phyloP scores from a whole-genome alignment of 2,113 vertebrate genomes.

The Heteronetta atricapilla region DNA sequence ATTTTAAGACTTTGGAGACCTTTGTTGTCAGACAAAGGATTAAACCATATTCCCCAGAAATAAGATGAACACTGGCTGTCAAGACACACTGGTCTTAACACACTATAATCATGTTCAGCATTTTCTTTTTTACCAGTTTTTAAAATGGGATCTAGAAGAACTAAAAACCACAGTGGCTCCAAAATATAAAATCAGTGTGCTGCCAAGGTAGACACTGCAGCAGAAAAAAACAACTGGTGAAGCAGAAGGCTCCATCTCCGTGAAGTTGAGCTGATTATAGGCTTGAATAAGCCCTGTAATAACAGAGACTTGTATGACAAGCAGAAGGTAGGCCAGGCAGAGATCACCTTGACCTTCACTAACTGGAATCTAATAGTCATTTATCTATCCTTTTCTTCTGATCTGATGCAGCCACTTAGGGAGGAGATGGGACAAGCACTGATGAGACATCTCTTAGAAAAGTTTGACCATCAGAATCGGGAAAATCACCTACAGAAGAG shows the following conservation, averaged over 20 bases:
- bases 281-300: slow-evolving; percentile 37
- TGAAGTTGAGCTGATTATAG: slow-evolving; percentile 10
- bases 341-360: slow-evolving; percentile 25
- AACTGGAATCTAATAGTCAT: slow-evolving; percentile 54
- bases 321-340: neutral
- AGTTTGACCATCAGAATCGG: neutral
- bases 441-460: neutral
- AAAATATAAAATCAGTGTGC: neutral
- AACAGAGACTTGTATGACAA: slow-evolving; percentile 33
- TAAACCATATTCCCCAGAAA: neutral
- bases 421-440: neutral
- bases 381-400: slow-evolving; percentile 20
- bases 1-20: neutral
- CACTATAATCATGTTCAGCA: neutral
- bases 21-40: neutral
- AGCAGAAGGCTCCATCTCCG: slow-evolving; percentile 9
- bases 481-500: neutral
- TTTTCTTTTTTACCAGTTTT: neutral
- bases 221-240: neutral
- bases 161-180: neutral
- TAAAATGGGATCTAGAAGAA: neutral
- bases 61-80: neutral
- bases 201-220: neutral
- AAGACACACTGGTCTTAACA: neutral
- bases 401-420: neutral